Evolutionary conservation across 1,140 invertebrate species (phyloP).

Genomic region (Mercenaria mercenaria): DNA sequence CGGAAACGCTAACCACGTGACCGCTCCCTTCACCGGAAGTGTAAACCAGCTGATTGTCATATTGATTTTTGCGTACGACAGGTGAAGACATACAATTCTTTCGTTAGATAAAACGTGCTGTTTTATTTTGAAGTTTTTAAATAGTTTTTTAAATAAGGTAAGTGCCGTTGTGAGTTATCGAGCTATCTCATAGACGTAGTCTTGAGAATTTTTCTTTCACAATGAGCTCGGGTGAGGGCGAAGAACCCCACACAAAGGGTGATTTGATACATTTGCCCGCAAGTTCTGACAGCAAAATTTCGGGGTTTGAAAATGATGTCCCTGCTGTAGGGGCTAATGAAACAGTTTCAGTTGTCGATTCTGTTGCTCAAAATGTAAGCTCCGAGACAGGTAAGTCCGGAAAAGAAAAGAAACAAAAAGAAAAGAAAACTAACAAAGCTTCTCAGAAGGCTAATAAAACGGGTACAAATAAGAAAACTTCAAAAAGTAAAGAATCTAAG

Average conservation of each 20-base stretch:
- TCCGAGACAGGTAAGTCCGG: not conserved
- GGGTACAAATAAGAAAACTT: not conserved
- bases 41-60: too few species aligned
- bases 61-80: too few species aligned
- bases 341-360: too few species aligned
- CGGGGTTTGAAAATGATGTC: not conserved
- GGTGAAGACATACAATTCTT: not conserved
- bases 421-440: not conserved
- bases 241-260: not conserved
- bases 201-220: not conserved
- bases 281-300: not conserved
- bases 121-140: not conserved
- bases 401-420: not conserved
- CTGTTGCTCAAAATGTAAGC: too few species aligned
- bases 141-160: too few species aligned
- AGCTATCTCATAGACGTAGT: constrained; percentile 15
- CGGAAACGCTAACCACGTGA: too few species aligned
- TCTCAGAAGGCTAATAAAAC: not conserved
- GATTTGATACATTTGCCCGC: too few species aligned
- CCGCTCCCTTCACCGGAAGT: too few species aligned
- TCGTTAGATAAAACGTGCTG: not conserved
- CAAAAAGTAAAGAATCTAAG: not conserved
- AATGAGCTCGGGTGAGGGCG: constrained; percentile 17
- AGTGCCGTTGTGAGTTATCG: too few species aligned
- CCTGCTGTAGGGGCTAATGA: not conserved